Evolutionary conservation across 2,797 vertebrate genomes (phyloP).

Genomic region (Enteromius viviparus): DNA sequence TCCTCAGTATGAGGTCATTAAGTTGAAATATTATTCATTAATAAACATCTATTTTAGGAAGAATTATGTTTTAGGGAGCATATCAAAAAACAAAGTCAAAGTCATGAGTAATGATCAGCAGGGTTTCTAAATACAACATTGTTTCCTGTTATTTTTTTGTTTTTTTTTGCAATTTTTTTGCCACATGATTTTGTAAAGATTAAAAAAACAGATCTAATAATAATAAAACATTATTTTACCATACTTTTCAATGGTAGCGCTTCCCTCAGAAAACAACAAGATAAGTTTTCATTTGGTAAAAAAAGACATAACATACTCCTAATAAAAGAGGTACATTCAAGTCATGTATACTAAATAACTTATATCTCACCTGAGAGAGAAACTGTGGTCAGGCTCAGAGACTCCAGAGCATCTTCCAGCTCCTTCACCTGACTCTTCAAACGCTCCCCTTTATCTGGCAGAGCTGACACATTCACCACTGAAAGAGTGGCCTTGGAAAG

Average conservation of each 20-base stretch:
- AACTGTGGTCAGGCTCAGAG: constrained; percentile 74
- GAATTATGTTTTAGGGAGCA: neutral
- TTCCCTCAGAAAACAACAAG: neutral
- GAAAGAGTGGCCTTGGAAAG: constrained; percentile 82
- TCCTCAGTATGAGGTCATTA: neutral
- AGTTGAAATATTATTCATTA: neutral
- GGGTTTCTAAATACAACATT: neutral
- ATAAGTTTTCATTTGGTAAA: neutral
- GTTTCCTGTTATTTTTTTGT: neutral
- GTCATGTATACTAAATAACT: neutral
- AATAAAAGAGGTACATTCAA: neutral
- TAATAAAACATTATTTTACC: neutral
- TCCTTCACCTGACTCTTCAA: constrained; percentile 86
- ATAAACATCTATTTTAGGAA: neutral
- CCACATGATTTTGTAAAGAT: neutral
- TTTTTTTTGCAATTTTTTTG: neutral
- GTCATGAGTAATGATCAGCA: too few relatives aligned
- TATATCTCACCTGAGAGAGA: constrained; percentile 65
- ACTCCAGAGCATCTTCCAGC: constrained; percentile 82
- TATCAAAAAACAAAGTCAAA: neutral
- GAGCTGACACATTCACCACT: constrained; percentile 81
- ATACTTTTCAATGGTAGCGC: too few relatives aligned
- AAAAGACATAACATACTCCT: neutral
- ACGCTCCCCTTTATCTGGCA: constrained; percentile 92
- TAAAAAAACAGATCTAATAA: neutral